Evolutionary conservation across 2,797 vertebrate genomes (phyloP), one percentile per base, ranked within the genome.

Genomic region (Enteromius paludinosus): DNA sequence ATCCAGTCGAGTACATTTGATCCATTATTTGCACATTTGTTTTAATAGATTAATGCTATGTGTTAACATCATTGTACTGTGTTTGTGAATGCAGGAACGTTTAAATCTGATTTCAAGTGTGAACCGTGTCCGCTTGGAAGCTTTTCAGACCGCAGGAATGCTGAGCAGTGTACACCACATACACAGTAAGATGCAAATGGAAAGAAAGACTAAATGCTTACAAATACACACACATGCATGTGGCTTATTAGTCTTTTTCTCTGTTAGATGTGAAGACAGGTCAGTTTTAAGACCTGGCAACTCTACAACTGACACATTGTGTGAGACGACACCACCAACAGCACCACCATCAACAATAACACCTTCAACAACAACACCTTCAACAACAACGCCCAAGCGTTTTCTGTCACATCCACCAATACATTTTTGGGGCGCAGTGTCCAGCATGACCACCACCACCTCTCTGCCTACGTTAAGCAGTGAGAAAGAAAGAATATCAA

Each of bases 81-180:
- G 23, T 74, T 52, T 68, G 6, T 88, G 25, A 86, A 69, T 77
- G 71, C 87, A 95, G 94, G 91, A 35, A 90, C 65, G 3, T 5
- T 3, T 9, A 0, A n/a, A 9, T 59, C 65, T 10, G 9, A 94
- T 73, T 87, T 92, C 49, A 85, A 0, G 81, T 95, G 95, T 88
- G 1, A 2, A 38, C 0, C 0, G 0, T 95, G 94, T 85, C 64
- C 23, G 0, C 0, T 9, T 2, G 94, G 93, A 33, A 92, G 74
- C 0, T 95, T 94, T 86, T 95, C 93, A n/a, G 47, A 87, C 86
- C 83, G 20, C 49, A 92, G 88, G n/a, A 2, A 9, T 82, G 87
- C 23, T 0, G 73, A 90, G 12, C 14, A 0, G 33, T 95, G 95
- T 77, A 49, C 5, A 80, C 83, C 76, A 43, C 92, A 95, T 72